Conservation (phyloP, 1,140 invertebrate genomes). For the Neocloeon triangulifer region DNA sequence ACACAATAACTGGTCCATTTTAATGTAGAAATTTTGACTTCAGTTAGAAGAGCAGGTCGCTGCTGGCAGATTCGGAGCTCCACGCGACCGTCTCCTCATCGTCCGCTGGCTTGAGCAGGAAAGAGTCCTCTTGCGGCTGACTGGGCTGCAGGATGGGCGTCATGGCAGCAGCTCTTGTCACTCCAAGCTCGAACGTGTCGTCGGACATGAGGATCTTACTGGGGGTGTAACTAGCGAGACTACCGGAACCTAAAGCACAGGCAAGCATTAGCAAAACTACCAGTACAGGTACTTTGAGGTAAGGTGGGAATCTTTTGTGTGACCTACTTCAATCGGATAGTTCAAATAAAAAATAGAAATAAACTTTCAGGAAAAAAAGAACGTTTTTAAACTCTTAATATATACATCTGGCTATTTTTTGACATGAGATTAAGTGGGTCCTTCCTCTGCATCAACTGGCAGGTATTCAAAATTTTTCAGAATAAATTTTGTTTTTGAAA, state of each 20-base stretch:
- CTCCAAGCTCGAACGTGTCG: conserved; percentile 33
- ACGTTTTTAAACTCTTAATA: conserved; percentile 1
- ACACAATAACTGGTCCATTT: too few relatives aligned
- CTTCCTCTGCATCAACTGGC: too few relatives aligned
- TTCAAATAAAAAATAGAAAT: conserved; percentile 3
- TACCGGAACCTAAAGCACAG: conserved; percentile 17
- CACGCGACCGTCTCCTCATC: conserved; percentile 28
- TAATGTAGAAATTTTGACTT: too few relatives aligned
- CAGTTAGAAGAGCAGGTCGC: conserved; percentile 37
- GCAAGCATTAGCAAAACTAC: conserved; percentile 13
- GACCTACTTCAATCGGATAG: too few relatives aligned
- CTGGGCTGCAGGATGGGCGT: background rate
- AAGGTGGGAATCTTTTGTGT: too few relatives aligned
- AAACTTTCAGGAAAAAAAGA: too few relatives aligned
- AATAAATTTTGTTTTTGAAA: too few relatives aligned
- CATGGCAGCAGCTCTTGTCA: conserved; percentile 22
- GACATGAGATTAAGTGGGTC: too few relatives aligned
- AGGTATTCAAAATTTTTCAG: too few relatives aligned
- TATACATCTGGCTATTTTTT: too few relatives aligned
- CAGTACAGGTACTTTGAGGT: too few relatives aligned
- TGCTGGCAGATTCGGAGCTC: conserved; percentile 34
- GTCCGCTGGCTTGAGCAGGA: conserved; percentile 30
- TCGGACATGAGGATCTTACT: conserved; percentile 29
- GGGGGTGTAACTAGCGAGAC: conserved; percentile 33
- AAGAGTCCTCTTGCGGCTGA: conserved; percentile 17